Conservation (phyloP, 2,888 invertebrate species). For the Epicampocera succincta region DNA sequence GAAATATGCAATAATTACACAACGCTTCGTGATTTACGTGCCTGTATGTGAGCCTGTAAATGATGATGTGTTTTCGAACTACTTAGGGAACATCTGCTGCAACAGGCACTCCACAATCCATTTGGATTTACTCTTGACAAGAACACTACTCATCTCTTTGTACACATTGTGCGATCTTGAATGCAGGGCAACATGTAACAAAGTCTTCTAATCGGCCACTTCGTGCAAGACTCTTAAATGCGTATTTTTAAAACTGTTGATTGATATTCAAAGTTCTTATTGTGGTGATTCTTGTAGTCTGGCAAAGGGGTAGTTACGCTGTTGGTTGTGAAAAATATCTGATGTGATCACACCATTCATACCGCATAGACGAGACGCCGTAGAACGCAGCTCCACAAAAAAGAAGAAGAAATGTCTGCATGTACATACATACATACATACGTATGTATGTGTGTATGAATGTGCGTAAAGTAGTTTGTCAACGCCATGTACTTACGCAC, state of each 20-base stretch:
- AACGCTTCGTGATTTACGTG: background rate
- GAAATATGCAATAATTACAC: conserved; percentile 3
- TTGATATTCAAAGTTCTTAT: conserved; percentile 52
- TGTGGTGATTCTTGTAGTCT: conserved; percentile 27
- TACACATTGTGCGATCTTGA: conserved; percentile 15
- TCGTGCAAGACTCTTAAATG: background rate
- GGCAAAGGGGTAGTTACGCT: conserved; percentile 33
- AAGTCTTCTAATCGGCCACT: background rate
- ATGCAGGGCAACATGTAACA: background rate
- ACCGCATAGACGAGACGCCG: no score
- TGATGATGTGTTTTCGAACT: conserved; percentile 34
- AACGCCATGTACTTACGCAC: no score
- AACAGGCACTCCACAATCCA: conserved; percentile 51
- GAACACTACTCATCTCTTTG: conserved; percentile 51
- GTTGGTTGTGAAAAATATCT: no score
- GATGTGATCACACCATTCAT: no score
- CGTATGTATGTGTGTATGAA: no score
- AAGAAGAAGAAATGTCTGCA: no score
- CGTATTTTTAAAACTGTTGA: conserved; percentile 49
- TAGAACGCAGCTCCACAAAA: no score
- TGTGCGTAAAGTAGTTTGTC: no score
- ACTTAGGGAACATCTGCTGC: conserved; percentile 55
- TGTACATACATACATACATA: no score
- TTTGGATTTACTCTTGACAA: conserved; percentile 62
- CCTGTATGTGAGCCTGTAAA: conserved; percentile 2